Evolutionary conservation across 2,888 invertebrate genomes (phyloP), one percentile per base, ranked within the genome.

Genomic region (Chymomyza procnemis): DNA sequence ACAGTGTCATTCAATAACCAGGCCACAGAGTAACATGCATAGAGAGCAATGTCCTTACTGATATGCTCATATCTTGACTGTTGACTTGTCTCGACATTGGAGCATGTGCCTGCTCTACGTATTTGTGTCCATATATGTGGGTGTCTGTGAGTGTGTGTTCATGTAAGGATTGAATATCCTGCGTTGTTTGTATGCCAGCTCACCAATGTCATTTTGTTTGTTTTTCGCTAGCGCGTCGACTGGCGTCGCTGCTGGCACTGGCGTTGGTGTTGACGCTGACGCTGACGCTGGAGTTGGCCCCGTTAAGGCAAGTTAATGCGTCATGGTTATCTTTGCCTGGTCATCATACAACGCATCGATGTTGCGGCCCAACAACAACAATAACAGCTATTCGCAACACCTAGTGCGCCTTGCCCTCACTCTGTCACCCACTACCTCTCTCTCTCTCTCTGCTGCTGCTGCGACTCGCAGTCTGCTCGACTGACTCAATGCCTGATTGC

Each of bases 191-290:
- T 74, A 76, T 83, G 87, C 66, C 71, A 12, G 9, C 34, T 41
- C 72, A 71, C 70, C 75, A 81, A 86, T 81, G 82, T 87, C 80
- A 78, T 64, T 79, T 74, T 82, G 82, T 82, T 87, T 82, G 80
- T 78, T 74, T 82, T 77, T 64, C 85, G 69, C 71, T 76, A 86
- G 48, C 48, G 26, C 50, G 48, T 50, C 21, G 21, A 18, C 61
- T 41, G 52, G 47, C 46, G 30, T 16, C 22, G 30, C 26, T 61
- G 48, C 22, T 48, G 22, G n/a, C 21, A 30, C 50, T 60, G 30
- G 12, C n/a, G 1, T 26, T 26, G 60, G 22, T 19, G 61, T 54
- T 8, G 52, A 16, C 21, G 34, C 18, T 47, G 21, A 22, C 26
- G 60, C 22, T 60, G 48, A 19, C 19, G 46, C 14, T 60, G 41